Conservation (phyloP, 2,888 invertebrate genomes). For the Kryphioiulus occultus region DNA sequence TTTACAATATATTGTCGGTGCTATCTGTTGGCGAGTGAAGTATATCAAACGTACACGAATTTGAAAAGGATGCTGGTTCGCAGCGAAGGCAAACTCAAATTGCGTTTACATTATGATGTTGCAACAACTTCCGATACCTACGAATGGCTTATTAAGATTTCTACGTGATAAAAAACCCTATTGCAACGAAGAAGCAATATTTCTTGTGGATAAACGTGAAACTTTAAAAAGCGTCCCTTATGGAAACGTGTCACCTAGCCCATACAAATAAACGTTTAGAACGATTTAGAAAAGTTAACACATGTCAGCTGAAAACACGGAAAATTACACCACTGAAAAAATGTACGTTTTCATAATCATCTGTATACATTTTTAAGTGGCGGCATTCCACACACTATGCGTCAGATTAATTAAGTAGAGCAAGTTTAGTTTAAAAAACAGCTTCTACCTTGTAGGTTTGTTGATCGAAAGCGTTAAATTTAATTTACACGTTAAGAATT, state of each 20-base stretch:
- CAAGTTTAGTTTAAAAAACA: not conserved
- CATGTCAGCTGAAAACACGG: too few species aligned
- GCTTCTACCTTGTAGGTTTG: not conserved
- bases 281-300: too few species aligned
- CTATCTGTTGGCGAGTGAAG: not conserved
- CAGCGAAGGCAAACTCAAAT: not conserved
- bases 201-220: not conserved
- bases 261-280: not conserved
- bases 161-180: not conserved
- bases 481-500: not conserved
- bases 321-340: too few species aligned
- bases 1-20: not conserved
- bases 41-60: not conserved
- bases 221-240: not conserved
- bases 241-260: not conserved
- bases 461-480: not conserved
- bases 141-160: constrained; percentile 1
- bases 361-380: too few species aligned
- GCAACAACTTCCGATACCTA: constrained; percentile 4
- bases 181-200: not conserved
- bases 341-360: not conserved
- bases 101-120: not conserved
- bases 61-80: constrained; percentile 24
- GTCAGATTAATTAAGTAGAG: not conserved
- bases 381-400: not conserved